A percentile compares a stretch with the other conserved stretches of the same genome.
phyloP scores from a whole-genome alignment of 2,888 invertebrate genomes.

The Athalia rosae region DNA sequence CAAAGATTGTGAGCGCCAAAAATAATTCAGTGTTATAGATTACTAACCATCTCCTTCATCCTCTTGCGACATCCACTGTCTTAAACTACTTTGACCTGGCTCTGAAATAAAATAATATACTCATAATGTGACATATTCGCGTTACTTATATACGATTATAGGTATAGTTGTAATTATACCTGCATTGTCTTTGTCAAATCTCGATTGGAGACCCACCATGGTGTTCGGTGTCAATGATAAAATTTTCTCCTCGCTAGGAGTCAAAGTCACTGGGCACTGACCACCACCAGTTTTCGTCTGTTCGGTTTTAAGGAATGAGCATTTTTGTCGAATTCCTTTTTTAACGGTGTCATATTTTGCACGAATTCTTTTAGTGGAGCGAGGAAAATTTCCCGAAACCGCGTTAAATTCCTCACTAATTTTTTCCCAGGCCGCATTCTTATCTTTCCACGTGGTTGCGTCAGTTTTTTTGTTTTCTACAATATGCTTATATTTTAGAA shows the following conservation, averaged over 20 bases:
- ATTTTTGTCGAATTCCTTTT: constrained; percentile 23
- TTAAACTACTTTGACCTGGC: too few relatives aligned
- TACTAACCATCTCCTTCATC: too few relatives aligned
- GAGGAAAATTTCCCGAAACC: constrained; percentile 21
- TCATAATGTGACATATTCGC: too few relatives aligned
- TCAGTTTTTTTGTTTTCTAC: neutral
- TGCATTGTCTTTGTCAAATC: constrained; percentile 16
- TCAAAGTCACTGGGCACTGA: constrained; percentile 21
- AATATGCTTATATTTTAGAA: neutral
- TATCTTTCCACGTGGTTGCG: neutral
- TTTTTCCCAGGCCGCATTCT: constrained; percentile 33
- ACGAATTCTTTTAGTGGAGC: constrained; percentile 33
- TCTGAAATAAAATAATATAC: too few relatives aligned
- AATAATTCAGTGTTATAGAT: too few relatives aligned
- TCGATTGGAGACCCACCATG: constrained; percentile 13
- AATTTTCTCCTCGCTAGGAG: constrained; percentile 27
- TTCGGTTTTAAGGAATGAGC: constrained; percentile 21
- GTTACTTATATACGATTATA: too few relatives aligned
- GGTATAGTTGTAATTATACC: neutral
- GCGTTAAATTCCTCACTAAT: constrained; percentile 26
- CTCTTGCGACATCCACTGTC: too few relatives aligned
- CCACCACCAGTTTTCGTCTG: constrained; percentile 36
- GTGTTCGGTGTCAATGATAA: constrained; percentile 22
- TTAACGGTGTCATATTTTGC: constrained; percentile 33
- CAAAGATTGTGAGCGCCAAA: too few relatives aligned